Evolutionary conservation across 2,888 invertebrate genomes (phyloP), one percentile per base, ranked within the genome.

Genomic region (Tiliacea citrago): DNA sequence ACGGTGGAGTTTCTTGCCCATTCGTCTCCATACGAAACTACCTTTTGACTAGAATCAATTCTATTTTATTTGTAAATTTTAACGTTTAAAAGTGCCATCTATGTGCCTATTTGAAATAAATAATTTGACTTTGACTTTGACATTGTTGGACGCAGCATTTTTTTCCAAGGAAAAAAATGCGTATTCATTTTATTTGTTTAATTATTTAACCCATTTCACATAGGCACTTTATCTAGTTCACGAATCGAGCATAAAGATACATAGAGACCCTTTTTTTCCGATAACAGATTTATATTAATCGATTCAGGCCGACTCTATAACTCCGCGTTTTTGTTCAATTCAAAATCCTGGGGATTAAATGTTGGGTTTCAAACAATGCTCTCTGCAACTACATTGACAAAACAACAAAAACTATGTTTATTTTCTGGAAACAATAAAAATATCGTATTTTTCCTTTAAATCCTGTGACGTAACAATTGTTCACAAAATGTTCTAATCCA

Each of bases 331-430:
- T 69, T 68, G 35, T 47, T 29, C 68, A 82, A 81, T 63, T 55
- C 45, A 63, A 62, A 77, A 72, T 55, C 51, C 69, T 39, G 18
- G 49, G 62, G 73, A 73, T 78, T 81, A 73, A 77, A 61, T 55
- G 53, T 57, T 35, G 63, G 69, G 10, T 29, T 78, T 69, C 51
- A 73, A 78, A 73, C 69, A 78, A 73, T 67, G 62, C 45, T 51
- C 72, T 35, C 66, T 62, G 72, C 57, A 66, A 49, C 71, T 21
- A 66, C 29, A 24, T 51, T 53, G 55, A 72, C 39, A 79, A 67
- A 75, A 47, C 58, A 71, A 45, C 66, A 58, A 49, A 68, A 65
- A 70, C 47, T 24, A 10, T 65, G 10, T 79, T 72, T 65, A 58
- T 58, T 67, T 69, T 55, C 35, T 35, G 12, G 18, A 8, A 67